Evolutionary conservation across 1,140 invertebrate species (phyloP), one percentile per base, ranked within the genome.

Genomic region (Rhyzopertha dominica): DNA sequence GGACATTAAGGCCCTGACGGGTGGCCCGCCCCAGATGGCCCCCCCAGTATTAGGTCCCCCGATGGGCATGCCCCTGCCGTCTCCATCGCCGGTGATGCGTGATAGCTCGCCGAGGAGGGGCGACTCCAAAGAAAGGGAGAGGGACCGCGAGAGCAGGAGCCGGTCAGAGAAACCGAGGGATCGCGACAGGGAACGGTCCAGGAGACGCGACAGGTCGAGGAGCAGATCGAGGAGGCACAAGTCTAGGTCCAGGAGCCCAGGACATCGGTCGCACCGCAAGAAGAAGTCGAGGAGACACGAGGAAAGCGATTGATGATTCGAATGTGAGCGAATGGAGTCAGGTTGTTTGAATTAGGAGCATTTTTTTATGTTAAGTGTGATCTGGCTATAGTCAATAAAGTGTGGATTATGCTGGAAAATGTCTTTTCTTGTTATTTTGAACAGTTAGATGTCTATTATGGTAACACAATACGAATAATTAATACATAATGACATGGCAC

Each of bases 1-100:
- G 10, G 78, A 80, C 43, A 80, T 81, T 24, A 81, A 82, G 61
- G 72, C 79, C 48, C 58, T 82, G 19, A 80, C 78, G n/a, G n/a
- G n/a, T n/a, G 67, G 66, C 3, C 66, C 69, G n/a, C 68, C 74
- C 5, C 62, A 67, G 2, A 62, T 64, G 26, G 58, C 61, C 31
- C 36, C 60, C 42, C 43, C 51, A 22, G 5, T 42, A 19, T 18
- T 12, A 31, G 12, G 8, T 8, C 24, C 49, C 65, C 44, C 34
- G 17, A 51, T 25, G 43, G 37, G 28, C 55, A 61, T 59, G 59
- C 26, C 41, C 31, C 53, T 58, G 54, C 37, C 53, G 18, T 22
- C 54, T 23, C 24, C 51, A 29, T 57, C 58, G 14, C 55, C 53
- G 1, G 43, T 47, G n/a, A 23, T 47, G 20, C n/a, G n/a, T n/a